Base-by-base conservation (phyloP, 2,113 vertebrate species). In the Chaetodon auriga region DNA sequence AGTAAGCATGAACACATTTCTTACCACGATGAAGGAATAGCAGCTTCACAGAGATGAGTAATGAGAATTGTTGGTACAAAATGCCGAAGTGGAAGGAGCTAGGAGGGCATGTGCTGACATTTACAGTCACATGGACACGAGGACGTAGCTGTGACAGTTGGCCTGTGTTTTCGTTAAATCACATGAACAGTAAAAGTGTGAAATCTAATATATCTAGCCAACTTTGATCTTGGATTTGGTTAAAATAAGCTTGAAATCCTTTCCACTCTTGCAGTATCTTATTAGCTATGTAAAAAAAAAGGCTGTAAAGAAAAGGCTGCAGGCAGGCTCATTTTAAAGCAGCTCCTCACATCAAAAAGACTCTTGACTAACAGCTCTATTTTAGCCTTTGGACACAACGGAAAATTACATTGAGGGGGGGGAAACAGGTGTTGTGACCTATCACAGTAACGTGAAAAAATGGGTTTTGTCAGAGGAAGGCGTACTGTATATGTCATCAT, bases 211-310 rank as follows among this genome's bases (percentile, higher is more conserved):
- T 41, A 75, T 82, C 55, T 8, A 21, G 10, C 54, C 38, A 76
- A 82, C 87, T 92, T 90, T 91, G 89, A 93, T 92, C 75, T 89
- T 14, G 25, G 70, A 89, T 84, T 87, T 61, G 55, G 85, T 89
- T 78, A 9, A 87, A 84, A 89, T 60, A 41, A 58, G 86, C 81
- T 71, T 87, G 81, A 90, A 89, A 92, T 83, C 57, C 19, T 75
- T 83, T 73, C 35, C 35, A 14, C 81, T 84, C 25, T 64, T 63
- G 81, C 81, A 12, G 72, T 14, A 53, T 81, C 60, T 80, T 6
- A 70, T 65, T 11, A 21, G 80, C 85, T 89, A 87, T 73, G 82
- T 80, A 70, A 69, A 83, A 86, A 68, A 78, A 76, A 77, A 71
- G 41, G 84, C 89, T 81, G 72, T 68, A 69, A 83, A 86, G 71